Evolutionary conservation across 2,888 invertebrate genomes (phyloP).

Genomic region (Nomada hirtipes): DNA sequence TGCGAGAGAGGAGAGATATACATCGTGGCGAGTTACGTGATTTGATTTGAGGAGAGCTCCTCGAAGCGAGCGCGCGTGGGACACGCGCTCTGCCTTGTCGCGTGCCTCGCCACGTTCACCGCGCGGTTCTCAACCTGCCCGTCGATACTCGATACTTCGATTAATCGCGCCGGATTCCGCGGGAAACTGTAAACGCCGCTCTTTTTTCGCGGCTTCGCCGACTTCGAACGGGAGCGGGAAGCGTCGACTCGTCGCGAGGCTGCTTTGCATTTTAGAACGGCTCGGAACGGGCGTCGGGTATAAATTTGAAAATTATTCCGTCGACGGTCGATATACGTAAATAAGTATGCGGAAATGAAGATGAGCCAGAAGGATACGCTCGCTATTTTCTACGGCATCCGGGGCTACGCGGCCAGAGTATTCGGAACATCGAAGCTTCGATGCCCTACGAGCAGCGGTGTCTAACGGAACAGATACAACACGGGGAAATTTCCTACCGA

Average conservation of each 20-base stretch:
- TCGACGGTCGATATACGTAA: not conserved
- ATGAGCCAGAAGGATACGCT: too few relatives aligned
- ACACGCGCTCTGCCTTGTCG: constrained; percentile 75
- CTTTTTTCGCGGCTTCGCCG: not conserved
- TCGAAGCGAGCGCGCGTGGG: constrained; percentile 68
- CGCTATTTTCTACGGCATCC: too few relatives aligned
- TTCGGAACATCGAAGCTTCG: not conserved
- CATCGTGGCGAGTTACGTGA: constrained; percentile 73
- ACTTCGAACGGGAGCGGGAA: too few relatives aligned
- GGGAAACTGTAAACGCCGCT: not conserved
- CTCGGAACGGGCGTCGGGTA: too few relatives aligned
- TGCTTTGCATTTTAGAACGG: too few relatives aligned
- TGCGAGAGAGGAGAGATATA: constrained; percentile 63
- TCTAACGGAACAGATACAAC: constrained; percentile 34
- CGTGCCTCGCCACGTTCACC: constrained; percentile 72
- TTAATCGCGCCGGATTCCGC: not conserved
- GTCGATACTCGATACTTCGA: constrained; percentile 11
- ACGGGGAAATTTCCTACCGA: constrained; percentile 49
- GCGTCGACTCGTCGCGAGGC: too few relatives aligned
- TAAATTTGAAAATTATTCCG: not conserved
- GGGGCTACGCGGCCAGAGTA: not conserved
- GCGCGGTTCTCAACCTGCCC: constrained; percentile 64
- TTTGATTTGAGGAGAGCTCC: constrained; percentile 76
- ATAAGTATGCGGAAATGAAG: too few relatives aligned
- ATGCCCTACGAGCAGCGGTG: too few relatives aligned